Base-by-base conservation (phyloP, 1,140 invertebrate genomes). In the Drosophila simulans region DNA sequence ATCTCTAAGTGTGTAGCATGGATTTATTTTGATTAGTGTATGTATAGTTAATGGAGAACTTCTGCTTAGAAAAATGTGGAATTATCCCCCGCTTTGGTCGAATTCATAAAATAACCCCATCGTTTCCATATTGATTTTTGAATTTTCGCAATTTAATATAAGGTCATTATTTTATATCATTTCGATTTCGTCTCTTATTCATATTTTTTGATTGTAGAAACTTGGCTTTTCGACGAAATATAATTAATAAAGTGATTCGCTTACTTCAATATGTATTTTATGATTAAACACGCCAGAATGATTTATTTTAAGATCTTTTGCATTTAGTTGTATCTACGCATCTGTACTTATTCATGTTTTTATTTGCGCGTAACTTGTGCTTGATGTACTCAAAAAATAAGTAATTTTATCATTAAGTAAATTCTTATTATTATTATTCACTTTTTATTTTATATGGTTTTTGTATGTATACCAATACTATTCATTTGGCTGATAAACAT, bases 1-100 rank as follows among this genome's bases (percentile, higher is more conserved):
- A 69, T 45, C 54, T 80, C 53, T 80, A 69, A 81, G 73, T 80
- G 73, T 80, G 81, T 85, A 77, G 81, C 81, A 85, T 85, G 81
- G 15, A 60, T 35, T 74, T 48, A 53, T 43, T 56, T 42, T 42
- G 35, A 43, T 63, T 59, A 69, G 70, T 57, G 42, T 80, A 37
- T 65, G 60, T 54, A 51, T 11, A 22, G 10, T 31, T 46, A n/a
- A 39, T 43, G n/a, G 13, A 68, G 56, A 58, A 55, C 51, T 70
- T 70, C 27, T 22, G 57, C 25, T 20, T 25, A 4, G 13, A 20
- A 35, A 20, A 57, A 46, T 31, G 15, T 42, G 22, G 11, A 7
- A 40, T 31, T 42, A 55, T 34, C 15, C 39, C 39, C 56, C 49
- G 51, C 49, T 22, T 64, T 68, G 62, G 37, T 46, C 31, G 46